Evolutionary conservation across 2,888 invertebrate species (phyloP), one percentile per base, ranked within the genome.

Genomic region (Mythimna loreyi): DNA sequence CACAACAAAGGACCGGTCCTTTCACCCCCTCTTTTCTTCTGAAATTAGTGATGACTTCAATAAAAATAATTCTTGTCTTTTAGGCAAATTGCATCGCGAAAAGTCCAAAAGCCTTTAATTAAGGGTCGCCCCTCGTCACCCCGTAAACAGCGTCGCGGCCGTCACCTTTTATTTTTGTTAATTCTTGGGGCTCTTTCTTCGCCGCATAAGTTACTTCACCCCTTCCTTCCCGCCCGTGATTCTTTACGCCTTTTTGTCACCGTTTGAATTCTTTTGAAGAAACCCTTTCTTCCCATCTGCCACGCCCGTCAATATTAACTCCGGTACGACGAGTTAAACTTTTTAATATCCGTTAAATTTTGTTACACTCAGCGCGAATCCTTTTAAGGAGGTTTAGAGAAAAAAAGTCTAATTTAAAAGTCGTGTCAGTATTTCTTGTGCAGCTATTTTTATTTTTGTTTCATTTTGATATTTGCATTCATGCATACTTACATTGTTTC

Each of bases 301-400:
- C 92, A 92, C 94, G 94, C 94, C 96, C 96, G 96, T 96, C 96
- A 96, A 96, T 96, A 96, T 96, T 96, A 96, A 96, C 96, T 96
- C 92, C 91, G 88, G 86, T 68, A 72, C 80, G 88, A 86, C 90
- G 93, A 92, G 93, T 93, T 94, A 94, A 96, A 96, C 95, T 96
- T 96, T 96, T 95, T 96, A 96, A 95, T 96, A 96, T 96, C 96
- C 95, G 95, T 92, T 96, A 95, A 96, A 96, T 96, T 94, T 92
- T 89, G 95, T 95, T 94, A 95, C 92, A 91, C 90, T 89, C 88
- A 86, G 86, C 88, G 91, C 92, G 91, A 93, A 93, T 87, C 92
- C 91, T 90, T 94, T 92, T 91, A 92, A 91, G 86, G 85, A 87
- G 86, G 86, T 88, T 91, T 81, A 72, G 62, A 80, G 81, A 79